These are phyloP conservation scores for Osmerus eperlanus DNA, from an alignment of 2,113 vertebrate genomes.

Conservation along the genomic window DNA sequence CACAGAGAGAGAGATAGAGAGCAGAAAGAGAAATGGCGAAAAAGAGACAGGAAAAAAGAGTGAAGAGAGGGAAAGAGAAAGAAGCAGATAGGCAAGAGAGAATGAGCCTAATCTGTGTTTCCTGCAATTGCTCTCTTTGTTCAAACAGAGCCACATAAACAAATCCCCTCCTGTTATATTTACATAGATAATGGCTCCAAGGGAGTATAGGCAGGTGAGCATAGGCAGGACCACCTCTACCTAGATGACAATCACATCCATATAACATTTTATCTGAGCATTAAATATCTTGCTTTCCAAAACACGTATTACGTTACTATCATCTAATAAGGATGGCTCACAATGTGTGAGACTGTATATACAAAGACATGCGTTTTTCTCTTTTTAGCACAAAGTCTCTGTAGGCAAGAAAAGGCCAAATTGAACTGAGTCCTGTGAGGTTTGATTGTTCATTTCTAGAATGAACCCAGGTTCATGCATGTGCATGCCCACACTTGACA, in stretches of 20 bases:
- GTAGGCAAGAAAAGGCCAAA: slow-evolving; percentile 5
- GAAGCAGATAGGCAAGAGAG: not conserved
- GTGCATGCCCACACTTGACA: slow-evolving; percentile 13
- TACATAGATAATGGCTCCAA: not conserved
- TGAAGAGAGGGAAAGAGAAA: not conserved
- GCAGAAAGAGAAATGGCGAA: not conserved
- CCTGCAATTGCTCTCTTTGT: slow-evolving; percentile 35
- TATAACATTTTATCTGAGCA: no score
- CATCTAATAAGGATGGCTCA: no score
- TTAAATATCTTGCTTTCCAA: no score
- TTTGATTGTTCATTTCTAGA: slow-evolving; percentile 6
- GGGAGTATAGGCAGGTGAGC: no score
- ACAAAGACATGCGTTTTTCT: no score
- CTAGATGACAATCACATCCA: no score
- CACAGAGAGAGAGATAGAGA: slow-evolving; percentile 1
- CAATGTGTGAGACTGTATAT: no score
- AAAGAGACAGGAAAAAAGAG: not conserved
- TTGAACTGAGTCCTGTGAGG: slow-evolving; percentile 15
- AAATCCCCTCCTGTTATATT: slow-evolving; percentile 29
- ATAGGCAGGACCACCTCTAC: no score
- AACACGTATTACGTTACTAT: no score
- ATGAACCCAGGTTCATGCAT: slow-evolving; percentile 16
- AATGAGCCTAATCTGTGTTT: slow-evolving; percentile 3
- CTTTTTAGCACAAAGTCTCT: no score
- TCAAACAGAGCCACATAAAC: slow-evolving; percentile 39